phyloP scores from a whole-genome alignment of 2,113 vertebrate species.

The Megatriorchis doriae region DNA sequence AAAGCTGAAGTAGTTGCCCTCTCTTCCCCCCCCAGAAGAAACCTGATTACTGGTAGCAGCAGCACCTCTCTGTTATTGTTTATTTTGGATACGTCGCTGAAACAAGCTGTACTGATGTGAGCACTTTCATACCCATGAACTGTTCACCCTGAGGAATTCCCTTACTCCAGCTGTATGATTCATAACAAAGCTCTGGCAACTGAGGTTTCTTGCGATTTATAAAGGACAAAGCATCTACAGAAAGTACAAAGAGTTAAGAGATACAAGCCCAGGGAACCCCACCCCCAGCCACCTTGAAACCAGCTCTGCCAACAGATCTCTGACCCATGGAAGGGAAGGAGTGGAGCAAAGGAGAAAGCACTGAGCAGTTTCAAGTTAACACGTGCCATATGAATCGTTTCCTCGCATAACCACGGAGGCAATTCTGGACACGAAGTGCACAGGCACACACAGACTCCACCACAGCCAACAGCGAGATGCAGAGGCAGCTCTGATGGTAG shows the following conservation, averaged over 20 bases:
- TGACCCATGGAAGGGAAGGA: not conserved
- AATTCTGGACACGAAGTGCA: not conserved
- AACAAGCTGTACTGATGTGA: not conserved
- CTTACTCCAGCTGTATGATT: not conserved
- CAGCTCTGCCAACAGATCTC: not conserved
- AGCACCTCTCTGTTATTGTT: not conserved
- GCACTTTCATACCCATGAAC: not conserved
- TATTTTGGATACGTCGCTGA: not conserved
- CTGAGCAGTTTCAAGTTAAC: not conserved
- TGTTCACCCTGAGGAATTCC: not conserved
- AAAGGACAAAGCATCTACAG: not conserved
- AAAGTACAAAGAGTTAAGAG: not conserved
- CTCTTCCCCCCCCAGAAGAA: not conserved
- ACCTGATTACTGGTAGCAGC: not conserved
- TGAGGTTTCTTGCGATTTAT: not conserved
- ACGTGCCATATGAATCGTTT: rapidly evolving
- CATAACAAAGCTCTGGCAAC: not conserved
- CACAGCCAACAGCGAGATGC: rapidly evolving
- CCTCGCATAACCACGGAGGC: not conserved
- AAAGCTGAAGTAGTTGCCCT: not conserved
- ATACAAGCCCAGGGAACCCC: not conserved
- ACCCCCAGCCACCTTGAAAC: rapidly evolving
- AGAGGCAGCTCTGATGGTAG: no score
- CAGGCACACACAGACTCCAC: not conserved
- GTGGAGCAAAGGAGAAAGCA: not conserved